Conservation (phyloP, 1,140 invertebrate genomes). For the Bilobella aurantiaca region DNA sequence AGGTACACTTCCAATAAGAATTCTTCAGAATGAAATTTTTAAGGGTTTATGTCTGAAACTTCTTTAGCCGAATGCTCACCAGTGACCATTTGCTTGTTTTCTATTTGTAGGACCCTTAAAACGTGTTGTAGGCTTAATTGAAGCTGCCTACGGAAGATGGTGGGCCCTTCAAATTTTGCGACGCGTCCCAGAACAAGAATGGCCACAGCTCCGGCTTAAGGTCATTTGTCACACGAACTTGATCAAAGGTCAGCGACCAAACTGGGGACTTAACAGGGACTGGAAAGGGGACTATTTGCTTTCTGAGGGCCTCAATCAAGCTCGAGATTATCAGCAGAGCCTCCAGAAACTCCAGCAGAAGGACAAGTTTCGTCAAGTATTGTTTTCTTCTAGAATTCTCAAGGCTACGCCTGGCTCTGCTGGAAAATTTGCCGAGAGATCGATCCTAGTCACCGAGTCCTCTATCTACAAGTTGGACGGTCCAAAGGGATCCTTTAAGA, state of each 20-base stretch:
- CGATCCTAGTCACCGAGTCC: conserved; percentile 75
- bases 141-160: conserved; percentile 32
- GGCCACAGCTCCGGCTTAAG: conserved; percentile 57
- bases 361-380: conserved; percentile 51
- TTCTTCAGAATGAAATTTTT: too few relatives aligned
- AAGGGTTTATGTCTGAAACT: too few relatives aligned
- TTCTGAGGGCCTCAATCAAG: conserved; percentile 63
- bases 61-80: too few relatives aligned
- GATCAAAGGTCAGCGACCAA: conserved; percentile 57
- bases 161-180: conserved; percentile 31
- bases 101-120: conserved; percentile 10
- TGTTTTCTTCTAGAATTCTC: conserved; percentile 32
- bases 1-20: too few relatives aligned
- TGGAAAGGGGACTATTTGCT: conserved; percentile 90
- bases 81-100: background rate
- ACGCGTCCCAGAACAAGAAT: conserved; percentile 31
- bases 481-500: conserved; percentile 64
- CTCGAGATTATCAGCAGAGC: conserved; percentile 56
- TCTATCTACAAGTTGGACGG: conserved; percentile 81
- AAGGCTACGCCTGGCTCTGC: conserved; percentile 31
- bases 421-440: conserved; percentile 73
- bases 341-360: conserved; percentile 58
- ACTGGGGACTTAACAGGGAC: conserved; percentile 71
- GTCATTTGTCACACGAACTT: conserved; percentile 30
- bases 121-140: conserved; percentile 27